These are phyloP conservation scores for Oegoconia quadripuncta DNA, from an alignment of 2,888 invertebrate genomes.

Conservation along the genomic window DNA sequence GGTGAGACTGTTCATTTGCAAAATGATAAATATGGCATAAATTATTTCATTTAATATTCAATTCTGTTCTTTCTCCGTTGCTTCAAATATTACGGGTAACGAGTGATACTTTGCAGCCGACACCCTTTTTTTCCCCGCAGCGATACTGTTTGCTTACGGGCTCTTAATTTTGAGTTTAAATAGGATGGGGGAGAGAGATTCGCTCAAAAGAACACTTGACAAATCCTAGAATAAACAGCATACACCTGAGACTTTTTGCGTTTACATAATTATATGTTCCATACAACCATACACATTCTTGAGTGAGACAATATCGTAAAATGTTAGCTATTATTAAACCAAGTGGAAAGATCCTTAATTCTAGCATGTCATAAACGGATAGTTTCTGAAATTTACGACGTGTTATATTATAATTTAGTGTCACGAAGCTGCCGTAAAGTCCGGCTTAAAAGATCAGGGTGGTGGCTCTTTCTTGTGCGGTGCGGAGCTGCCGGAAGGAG, in stretches of 20 bases:
- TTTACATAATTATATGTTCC: conserved; percentile 5
- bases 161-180: conserved; percentile 75
- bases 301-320: conserved; percentile 6
- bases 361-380: conserved; percentile 58
- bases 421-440: conserved; percentile 65
- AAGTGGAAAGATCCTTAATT: conserved; percentile 43
- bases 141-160: conserved; percentile 70
- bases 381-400: conserved; percentile 74
- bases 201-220: conserved; percentile 61
- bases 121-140: conserved; percentile 66
- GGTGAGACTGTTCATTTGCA: conserved; percentile 77
- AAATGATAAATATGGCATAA: conserved; percentile 80
- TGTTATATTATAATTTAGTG: conserved; percentile 79
- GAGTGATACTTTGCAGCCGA: conserved; percentile 60
- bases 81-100: conserved; percentile 56
- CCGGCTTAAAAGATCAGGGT: conserved; percentile 71
- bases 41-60: conserved; percentile 81
- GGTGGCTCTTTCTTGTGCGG: conserved; percentile 28
- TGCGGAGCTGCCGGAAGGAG: conserved; percentile 17
- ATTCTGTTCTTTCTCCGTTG: conserved; percentile 71
- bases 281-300: neutral
- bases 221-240: conserved; percentile 49
- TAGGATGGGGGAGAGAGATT: conserved; percentile 65
- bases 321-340: conserved; percentile 1
- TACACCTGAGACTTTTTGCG: conserved; percentile 48